phyloP scores from a whole-genome alignment of 2,888 invertebrate genomes.

The Torymus tubicola region DNA sequence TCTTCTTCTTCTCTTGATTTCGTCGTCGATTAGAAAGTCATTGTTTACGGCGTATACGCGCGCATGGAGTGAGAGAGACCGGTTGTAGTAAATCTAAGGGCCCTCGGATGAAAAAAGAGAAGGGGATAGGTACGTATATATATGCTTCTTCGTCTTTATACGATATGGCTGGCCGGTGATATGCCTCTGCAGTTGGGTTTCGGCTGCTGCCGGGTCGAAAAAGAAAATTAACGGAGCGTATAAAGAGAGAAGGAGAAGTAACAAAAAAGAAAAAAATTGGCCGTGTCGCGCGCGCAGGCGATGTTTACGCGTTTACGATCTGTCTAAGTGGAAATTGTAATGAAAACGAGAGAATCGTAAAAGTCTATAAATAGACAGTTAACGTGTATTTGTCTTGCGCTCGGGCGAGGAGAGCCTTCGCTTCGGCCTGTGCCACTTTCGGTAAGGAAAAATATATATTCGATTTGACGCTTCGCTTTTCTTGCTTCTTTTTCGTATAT shows the following conservation, averaged over 20 bases:
- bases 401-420: background rate
- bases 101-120: background rate
- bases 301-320: background rate
- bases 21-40: conserved; percentile 64
- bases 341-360: conserved; percentile 14
- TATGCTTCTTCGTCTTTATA: background rate
- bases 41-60: conserved; percentile 63
- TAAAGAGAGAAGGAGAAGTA: background rate
- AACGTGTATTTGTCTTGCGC: background rate
- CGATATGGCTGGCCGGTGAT: no score
- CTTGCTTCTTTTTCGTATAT: no score
- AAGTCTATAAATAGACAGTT: conserved; percentile 11
- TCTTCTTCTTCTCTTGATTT: conserved; percentile 2
- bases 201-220: conserved; percentile 26
- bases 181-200: no score
- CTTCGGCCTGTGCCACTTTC: conserved; percentile 1
- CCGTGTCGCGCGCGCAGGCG: background rate
- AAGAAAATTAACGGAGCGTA: background rate
- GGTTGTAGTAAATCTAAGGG: conserved; percentile 49
- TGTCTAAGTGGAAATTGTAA: conserved; percentile 17
- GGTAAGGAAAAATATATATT: background rate
- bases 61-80: conserved; percentile 45
- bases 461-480: background rate
- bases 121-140: background rate
- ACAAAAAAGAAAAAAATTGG: background rate